Evolutionary conservation across 2,113 vertebrate species (phyloP).

Genomic region (Pseudonaja textilis): DNA sequence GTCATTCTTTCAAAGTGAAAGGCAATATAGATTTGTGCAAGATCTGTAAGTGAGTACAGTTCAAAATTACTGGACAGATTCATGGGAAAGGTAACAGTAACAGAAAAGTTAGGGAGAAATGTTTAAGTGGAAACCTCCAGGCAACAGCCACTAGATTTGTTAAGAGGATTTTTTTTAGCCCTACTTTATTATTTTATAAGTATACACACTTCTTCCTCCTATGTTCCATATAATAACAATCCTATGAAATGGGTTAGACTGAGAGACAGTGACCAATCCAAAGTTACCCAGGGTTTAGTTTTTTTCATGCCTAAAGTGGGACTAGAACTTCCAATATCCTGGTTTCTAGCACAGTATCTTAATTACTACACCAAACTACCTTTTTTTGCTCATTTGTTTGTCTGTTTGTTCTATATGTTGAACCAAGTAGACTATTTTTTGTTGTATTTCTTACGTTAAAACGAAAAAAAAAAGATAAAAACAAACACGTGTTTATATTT

Average conservation of each 20-base stretch:
- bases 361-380: background rate
- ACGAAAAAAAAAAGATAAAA: background rate
- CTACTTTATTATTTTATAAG: background rate
- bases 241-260: background rate
- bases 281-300: background rate
- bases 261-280: background rate
- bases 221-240: background rate
- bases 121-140: background rate
- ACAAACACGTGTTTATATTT: background rate
- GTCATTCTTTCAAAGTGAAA: constrained; percentile 15
- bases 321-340: background rate
- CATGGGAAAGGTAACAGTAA: background rate
- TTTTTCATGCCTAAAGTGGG: background rate
- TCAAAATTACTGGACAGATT: background rate
- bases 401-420: background rate
- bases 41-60: background rate
- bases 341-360: background rate
- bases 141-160: background rate
- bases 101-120: background rate
- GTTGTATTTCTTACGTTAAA: background rate
- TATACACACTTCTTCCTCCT: background rate
- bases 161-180: background rate
- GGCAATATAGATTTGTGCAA: constrained; percentile 3
- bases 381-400: background rate
- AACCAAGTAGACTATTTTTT: background rate